A percentile compares a stretch with the other conserved stretches of the same genome.
phyloP scores from a whole-genome alignment of 2,113 vertebrate genomes.

The Centrocercus urophasianus region DNA sequence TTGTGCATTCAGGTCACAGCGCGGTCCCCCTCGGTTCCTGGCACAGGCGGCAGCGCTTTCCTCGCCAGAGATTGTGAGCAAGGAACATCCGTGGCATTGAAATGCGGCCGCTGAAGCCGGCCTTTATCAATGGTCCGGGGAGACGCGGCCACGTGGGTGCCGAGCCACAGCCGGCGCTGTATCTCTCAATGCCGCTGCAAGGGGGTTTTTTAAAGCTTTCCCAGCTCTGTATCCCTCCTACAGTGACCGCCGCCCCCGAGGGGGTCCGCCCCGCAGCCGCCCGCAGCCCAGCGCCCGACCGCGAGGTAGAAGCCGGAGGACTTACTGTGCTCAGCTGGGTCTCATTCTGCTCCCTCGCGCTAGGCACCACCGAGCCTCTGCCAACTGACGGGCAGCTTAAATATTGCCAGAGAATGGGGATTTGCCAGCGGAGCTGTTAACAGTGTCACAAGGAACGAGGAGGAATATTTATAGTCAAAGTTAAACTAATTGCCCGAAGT shows the following conservation, averaged over 20 bases:
- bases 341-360: conserved; percentile 44
- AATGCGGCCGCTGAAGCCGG: conserved; percentile 37
- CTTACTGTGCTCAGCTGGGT: conserved; percentile 68
- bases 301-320: conserved; percentile 38
- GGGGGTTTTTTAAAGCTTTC: not conserved
- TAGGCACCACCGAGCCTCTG: conserved; percentile 48
- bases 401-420: conserved; percentile 64
- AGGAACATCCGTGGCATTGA: conserved; percentile 54
- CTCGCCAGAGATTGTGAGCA: conserved; percentile 48
- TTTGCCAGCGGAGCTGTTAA: conserved; percentile 64
- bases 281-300: not conserved
- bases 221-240: not conserved
- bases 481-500: conserved; percentile 46
- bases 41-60: conserved; percentile 38
- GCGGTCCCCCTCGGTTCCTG: conserved; percentile 31
- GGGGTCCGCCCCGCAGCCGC: not conserved
- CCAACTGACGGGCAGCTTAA: conserved; percentile 65
- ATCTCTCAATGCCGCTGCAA: not conserved
- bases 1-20: conserved; percentile 67
- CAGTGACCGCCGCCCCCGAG: accelerated
- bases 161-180: not conserved
- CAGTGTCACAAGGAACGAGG: conserved; percentile 58
- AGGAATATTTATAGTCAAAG: conserved; percentile 64
- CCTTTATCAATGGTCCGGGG: conserved; percentile 10
- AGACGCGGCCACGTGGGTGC: conserved; percentile 27